Evolutionary conservation across 2,113 vertebrate species (phyloP), one percentile per base, ranked within the genome.

Genomic region (Dermatemys mawii): DNA sequence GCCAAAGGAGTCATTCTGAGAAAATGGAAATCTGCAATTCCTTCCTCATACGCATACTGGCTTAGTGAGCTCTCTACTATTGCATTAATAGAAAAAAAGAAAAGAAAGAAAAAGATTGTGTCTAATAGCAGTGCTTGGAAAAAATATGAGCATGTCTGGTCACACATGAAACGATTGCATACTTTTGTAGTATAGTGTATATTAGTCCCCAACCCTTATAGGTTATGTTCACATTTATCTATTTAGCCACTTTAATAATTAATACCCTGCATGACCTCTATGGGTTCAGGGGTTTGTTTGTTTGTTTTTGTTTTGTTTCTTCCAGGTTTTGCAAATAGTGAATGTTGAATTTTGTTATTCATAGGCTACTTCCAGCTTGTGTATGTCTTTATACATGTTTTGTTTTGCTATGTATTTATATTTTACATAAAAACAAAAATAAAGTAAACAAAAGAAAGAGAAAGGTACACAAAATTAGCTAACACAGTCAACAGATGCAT

Each of bases 401-500:
- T 63, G 17, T 67, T 67, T 67, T 67, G 32, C 19, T 38, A 67
- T 19, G 35, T 70, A n/a, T 70, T 70, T 70, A 70, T 38, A 70
- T 70, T 70, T 70, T 70, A 70, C 22, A 38, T 70, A 70, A n/a
- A 60, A 55, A 26, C 54, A 55, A 60, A n/a, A 67, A 70, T 67
- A 38, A 21, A 21, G 63, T 70, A 70, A 67, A n/a, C 17, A n/a
- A 70, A 38, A n/a, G 19, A 67, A 94, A 88, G 75, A 80, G 70
- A 44, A 93, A 80, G 78, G 86, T 29, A 87, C 49, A 90, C 51
- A 89, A 93, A 97, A 89, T 86, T 89, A 89, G 80, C 83, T 83
- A 93, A 21, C 49, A 63, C 53, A 94, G 91, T 27, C 83, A 93
- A 57, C 91, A 88, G 84, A 88, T 95, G 54, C 86, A 81, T 86